Conservation (phyloP, 2,888 invertebrate species). For the Conistra vaccinii region DNA sequence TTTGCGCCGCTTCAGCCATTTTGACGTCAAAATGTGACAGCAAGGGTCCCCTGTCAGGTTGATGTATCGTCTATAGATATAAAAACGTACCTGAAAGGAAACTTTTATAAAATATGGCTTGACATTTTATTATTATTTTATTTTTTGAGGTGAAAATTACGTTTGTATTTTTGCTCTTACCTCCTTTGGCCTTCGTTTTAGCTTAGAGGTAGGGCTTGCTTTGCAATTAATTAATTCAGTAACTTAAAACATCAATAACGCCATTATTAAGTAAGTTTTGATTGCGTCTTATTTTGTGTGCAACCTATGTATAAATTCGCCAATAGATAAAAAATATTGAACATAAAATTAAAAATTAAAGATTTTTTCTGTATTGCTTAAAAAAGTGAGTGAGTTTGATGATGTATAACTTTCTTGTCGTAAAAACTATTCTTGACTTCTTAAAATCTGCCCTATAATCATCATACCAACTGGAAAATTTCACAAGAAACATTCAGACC, state of each 20-base stretch:
- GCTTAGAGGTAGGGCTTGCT: too few species aligned
- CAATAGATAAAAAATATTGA: background rate
- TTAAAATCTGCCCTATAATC: background rate
- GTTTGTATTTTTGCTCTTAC: background rate
- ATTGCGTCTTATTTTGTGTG: background rate
- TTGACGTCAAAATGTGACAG: conserved; percentile 64
- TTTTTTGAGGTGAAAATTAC: conserved; percentile 22
- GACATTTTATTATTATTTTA: conserved; percentile 32
- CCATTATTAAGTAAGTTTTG: background rate
- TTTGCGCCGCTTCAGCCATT: conserved; percentile 47
- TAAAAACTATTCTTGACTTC: background rate
- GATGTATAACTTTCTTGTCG: background rate
- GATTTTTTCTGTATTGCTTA: background rate
- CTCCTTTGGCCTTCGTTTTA: background rate
- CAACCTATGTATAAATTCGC: background rate
- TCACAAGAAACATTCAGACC: conserved; percentile 15
- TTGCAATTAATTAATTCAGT: background rate
- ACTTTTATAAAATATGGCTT: conserved; percentile 37
- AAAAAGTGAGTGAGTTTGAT: background rate
- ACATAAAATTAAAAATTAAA: background rate
- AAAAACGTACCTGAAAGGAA: conserved; percentile 37
- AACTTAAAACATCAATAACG: background rate
- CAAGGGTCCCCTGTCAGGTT: conserved; percentile 53
- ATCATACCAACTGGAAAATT: conserved; percentile 26
- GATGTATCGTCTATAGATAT: conserved; percentile 60